Percentiles rank a stretch among this genome's conserved stretches.
Conservation (phyloP, 2,113 vertebrate genomes). For the Canis aureus region DNA sequence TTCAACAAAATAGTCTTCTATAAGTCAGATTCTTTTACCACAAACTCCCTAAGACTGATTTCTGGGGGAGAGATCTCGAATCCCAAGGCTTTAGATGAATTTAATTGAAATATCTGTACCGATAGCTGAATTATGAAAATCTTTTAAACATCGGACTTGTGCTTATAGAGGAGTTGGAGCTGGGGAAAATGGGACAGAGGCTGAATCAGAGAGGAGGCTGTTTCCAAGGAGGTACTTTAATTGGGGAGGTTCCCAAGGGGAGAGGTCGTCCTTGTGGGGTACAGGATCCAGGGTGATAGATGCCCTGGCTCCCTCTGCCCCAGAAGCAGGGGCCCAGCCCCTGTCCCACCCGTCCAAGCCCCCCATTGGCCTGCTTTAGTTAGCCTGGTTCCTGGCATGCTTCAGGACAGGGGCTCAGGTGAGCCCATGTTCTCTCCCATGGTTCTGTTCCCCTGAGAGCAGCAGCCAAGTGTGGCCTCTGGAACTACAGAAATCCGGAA, state of each 20-base stretch:
- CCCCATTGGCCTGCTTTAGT: background rate
- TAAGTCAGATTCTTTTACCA: background rate
- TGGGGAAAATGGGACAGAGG: background rate
- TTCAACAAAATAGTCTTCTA: background rate
- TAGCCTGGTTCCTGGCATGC: background rate
- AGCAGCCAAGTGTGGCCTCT: background rate
- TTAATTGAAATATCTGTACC: background rate
- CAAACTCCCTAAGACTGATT: background rate
- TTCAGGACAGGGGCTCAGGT: background rate
- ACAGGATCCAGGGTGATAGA: background rate
- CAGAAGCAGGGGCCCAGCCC: background rate
- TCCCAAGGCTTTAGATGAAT: background rate
- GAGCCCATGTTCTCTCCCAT: background rate
- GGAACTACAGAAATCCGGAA: background rate
- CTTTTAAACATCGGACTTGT: background rate
- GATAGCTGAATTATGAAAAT: background rate
- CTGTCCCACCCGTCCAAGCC: background rate
- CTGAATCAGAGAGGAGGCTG: background rate
- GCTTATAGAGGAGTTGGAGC: background rate
- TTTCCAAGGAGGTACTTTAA: background rate
- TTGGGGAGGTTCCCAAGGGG: background rate
- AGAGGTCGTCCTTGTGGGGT: background rate
- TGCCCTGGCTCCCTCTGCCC: background rate
- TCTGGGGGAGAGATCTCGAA: background rate
- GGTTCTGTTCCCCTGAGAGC: background rate